Base-by-base conservation (phyloP, 2,113 vertebrate species). In the Motacilla tschutschensis region DNA sequence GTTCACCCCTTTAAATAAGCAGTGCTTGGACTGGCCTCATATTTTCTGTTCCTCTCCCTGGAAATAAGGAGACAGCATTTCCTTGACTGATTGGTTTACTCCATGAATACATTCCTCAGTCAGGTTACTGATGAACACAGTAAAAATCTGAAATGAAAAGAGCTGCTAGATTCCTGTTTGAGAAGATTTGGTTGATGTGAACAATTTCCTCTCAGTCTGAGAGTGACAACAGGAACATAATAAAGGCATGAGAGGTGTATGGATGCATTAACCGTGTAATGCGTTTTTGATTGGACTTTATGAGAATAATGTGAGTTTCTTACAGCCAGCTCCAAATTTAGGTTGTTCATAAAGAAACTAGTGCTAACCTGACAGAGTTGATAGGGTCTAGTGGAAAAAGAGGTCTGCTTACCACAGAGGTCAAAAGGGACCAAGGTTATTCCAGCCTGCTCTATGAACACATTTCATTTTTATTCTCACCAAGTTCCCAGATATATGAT, bases 251-350 rank as follows among this genome's bases (percentile, higher is more conserved):
- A 75, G 60, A 29, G 51, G 40, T 88, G 50, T 88, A 82, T 47
- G 81, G 89, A 74, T 89, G 85, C 79, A 87, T 92, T 92, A 89
- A 92, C 74, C 29, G 9, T 66, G 83, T 81, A 89, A 91, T 70
- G 63, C 36, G 78, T 50, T 86, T 93, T 93, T 29, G 12, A 86
- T 70, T 88, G 71, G 80, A 85, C 51, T 84, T 88, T 59, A 70
- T 2, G 21, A 88, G 75, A 90, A 91, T 90, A 79, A 90, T 22
- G 44, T 47, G 59, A 76, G 53, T 73, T 91, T 86, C 67, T 81
- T 79, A 74, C 33, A 70, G 63, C 53, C 83, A 82, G 74, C 53
- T 90, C 71, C 88, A 91, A 86, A 82, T 76, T 73, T 79, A 89
- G 66, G 60, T 48, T 85, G 67, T 58, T 94, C 76, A 80, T 81